These are phyloP conservation scores for Bungarus multicinctus DNA, from an alignment of 2,113 vertebrate species.

Conservation along the genomic window DNA sequence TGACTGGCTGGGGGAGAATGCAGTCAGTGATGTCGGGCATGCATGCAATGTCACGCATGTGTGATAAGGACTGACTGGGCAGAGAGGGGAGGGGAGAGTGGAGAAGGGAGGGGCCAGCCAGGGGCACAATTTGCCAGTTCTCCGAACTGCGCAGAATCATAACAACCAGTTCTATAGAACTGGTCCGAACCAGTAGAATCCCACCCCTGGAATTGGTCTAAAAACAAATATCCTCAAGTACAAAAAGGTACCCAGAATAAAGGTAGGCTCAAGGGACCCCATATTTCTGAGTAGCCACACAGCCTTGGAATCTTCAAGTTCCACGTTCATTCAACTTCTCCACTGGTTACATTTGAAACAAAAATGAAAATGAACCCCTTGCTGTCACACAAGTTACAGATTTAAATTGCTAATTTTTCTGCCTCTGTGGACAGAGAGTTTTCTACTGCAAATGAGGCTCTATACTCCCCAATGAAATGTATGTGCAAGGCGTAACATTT, in stretches of 20 bases:
- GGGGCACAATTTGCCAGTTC: too few species aligned
- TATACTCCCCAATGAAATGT: not conserved
- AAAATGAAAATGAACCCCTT: not conserved
- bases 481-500: not conserved
- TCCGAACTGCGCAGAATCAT: too few species aligned
- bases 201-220: not conserved
- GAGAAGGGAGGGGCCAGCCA: too few species aligned
- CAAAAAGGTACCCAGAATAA: not conserved
- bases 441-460: not conserved
- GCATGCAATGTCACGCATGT: too few species aligned
- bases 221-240: not conserved
- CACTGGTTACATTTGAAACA: not conserved
- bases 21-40: too few species aligned
- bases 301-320: not conserved
- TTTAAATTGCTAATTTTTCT: not conserved
- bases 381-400: not conserved
- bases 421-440: not conserved
- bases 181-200: too few species aligned
- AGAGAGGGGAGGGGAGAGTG: too few species aligned
- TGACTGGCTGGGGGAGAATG: too few species aligned
- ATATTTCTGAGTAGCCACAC: not conserved
- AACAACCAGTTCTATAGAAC: too few species aligned
- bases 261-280: not conserved
- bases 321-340: not conserved
- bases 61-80: too few species aligned